These are phyloP conservation scores for Aphidius ervi DNA, from an alignment of 1,140 invertebrate species.

Conservation along the genomic window DNA sequence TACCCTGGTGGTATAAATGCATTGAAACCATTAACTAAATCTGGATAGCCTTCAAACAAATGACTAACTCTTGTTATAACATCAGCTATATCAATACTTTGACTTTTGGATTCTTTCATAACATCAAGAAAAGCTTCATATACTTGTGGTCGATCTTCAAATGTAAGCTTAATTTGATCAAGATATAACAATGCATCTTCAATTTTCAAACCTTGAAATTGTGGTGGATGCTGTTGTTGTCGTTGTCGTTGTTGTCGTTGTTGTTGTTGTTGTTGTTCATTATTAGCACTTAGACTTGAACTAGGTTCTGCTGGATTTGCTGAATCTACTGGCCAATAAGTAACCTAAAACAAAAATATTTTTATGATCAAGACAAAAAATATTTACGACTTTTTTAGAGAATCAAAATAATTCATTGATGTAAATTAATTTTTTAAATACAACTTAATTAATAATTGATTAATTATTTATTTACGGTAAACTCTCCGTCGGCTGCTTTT, in stretches of 20 bases:
- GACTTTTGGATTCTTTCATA: slow-evolving; percentile 99
- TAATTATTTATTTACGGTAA: not conserved
- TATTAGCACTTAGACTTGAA: slow-evolving; percentile 35
- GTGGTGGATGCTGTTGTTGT: slow-evolving; percentile 29
- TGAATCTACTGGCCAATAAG: slow-evolving; percentile 17
- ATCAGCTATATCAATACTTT: slow-evolving; percentile 97
- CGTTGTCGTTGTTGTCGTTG: too few relatives aligned
- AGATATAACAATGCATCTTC: slow-evolving; percentile 98
- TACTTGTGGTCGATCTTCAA: slow-evolving; percentile 92
- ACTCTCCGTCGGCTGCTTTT: slow-evolving; percentile 56
- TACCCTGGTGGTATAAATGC: slow-evolving; percentile 98
- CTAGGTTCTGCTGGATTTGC: slow-evolving; percentile 42
- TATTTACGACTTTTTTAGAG: too few relatives aligned
- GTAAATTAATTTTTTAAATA: too few relatives aligned
- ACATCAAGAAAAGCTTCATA: slow-evolving; percentile 99
- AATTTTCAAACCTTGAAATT: slow-evolving; percentile 71
- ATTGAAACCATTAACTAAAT: slow-evolving; percentile 98
- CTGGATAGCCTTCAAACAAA: slow-evolving; percentile 95
- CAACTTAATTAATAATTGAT: too few relatives aligned
- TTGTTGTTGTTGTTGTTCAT: slow-evolving; percentile 21
- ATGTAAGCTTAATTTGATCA: slow-evolving; percentile 98
- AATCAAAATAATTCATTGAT: too few relatives aligned
- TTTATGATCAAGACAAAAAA: too few relatives aligned
- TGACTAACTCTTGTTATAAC: slow-evolving; percentile 96
- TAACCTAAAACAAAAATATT: slow-evolving; percentile 34